Conservation (phyloP, 2,888 invertebrate genomes). For the Euzetes globulus region DNA sequence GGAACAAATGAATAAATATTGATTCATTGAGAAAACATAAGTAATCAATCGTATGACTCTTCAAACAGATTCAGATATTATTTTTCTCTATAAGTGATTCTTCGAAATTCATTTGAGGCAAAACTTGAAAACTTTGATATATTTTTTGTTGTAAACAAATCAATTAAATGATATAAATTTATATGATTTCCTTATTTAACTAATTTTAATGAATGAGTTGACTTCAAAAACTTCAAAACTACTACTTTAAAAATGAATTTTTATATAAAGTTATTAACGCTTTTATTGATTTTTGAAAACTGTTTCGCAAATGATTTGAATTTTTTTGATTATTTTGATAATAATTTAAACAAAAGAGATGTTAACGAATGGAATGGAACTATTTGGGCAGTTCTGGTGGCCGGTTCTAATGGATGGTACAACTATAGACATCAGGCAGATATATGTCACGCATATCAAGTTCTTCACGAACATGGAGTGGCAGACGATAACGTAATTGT, state of each 20-base stretch:
- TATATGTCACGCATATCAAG: conserved; percentile 56
- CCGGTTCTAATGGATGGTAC: conserved; percentile 54
- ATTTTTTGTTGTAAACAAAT: not conserved
- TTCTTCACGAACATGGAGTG: conserved; percentile 53
- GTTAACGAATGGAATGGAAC: conserved; percentile 40
- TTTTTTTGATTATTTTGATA: not conserved
- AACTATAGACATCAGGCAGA: conserved; percentile 59
- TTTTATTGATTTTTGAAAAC: not conserved
- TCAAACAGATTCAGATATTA: not conserved
- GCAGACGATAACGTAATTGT: conserved; percentile 55
- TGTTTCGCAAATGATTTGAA: not conserved
- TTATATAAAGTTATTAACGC: not conserved
- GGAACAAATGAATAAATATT: not conserved
- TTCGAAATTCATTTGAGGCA: too few species aligned
- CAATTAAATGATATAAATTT: not conserved
- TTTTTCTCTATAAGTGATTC: too few species aligned
- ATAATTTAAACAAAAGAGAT: not conserved
- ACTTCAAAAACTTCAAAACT: not conserved
- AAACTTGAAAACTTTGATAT: not conserved
- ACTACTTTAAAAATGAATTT: not conserved
- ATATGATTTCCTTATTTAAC: not conserved
- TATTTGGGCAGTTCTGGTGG: conserved; percentile 55
- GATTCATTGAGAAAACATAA: not conserved
- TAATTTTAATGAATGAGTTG: not conserved
- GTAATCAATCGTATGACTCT: not conserved